Conservation (phyloP, 2,888 invertebrate species). For the Augiades crinisus region DNA sequence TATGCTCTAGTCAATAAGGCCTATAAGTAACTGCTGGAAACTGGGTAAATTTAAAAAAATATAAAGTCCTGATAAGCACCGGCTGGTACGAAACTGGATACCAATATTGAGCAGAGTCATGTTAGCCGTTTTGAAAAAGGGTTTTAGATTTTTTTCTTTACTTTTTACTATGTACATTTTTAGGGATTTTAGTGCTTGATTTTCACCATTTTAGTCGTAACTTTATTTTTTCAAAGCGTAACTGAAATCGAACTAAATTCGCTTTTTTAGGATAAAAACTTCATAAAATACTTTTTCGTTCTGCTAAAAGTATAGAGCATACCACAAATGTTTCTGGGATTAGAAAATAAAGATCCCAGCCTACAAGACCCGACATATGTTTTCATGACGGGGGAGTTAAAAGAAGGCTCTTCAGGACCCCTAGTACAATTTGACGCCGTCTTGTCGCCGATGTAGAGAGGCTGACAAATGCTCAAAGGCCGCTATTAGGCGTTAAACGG, state of each 20-base stretch:
- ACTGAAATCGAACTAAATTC: no score
- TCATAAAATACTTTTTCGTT: no score
- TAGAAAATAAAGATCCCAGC: no score
- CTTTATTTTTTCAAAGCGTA: no score
- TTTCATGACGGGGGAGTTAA: neutral
- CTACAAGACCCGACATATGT: no score
- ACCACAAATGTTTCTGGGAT: no score
- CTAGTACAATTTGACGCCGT: constrained; percentile 19
- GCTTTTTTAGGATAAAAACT: no score
- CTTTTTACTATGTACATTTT: neutral
- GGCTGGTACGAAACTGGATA: constrained; percentile 11
- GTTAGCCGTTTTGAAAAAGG: neutral
- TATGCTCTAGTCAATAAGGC: neutral
- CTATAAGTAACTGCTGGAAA: neutral
- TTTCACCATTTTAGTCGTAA: no score
- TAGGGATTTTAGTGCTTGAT: no score
- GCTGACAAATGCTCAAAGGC: constrained; percentile 51
- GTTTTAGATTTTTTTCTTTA: neutral
- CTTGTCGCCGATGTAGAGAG: constrained; percentile 38
- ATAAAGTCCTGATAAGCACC: constrained; percentile 17
- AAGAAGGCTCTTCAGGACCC: constrained; percentile 1
- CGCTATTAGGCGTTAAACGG: constrained; percentile 61
- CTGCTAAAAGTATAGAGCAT: no score
- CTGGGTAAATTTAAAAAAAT: neutral
- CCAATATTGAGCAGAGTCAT: constrained; percentile 3